Percentiles rank a stretch among this genome's conserved stretches.
These are phyloP conservation scores for Portunus trituberculatus DNA, from an alignment of 1,140 invertebrate genomes.

Conservation along the genomic window DNA sequence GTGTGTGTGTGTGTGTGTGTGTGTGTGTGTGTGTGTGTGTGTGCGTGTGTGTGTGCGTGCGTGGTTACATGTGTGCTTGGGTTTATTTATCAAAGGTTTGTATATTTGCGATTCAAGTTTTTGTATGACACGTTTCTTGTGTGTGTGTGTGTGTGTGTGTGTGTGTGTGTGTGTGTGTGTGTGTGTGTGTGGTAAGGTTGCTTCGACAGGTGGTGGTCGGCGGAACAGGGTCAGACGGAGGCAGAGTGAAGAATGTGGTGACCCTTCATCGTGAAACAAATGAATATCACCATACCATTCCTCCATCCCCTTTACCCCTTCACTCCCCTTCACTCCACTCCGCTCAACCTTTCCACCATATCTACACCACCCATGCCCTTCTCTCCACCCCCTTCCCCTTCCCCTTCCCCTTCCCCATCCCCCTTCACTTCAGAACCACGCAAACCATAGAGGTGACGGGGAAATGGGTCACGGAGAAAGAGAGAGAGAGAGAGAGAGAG, in stretches of 20 bases:
- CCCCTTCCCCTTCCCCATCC: neutral
- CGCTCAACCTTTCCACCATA: neutral
- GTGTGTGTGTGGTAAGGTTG: neutral
- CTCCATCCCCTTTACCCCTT: neutral
- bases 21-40: conserved; percentile 46
- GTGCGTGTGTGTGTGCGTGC: conserved; percentile 36
- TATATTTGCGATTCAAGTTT: neutral
- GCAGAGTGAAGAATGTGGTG: too few species aligned
- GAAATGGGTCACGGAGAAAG: neutral
- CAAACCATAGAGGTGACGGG: neutral
- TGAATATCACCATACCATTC: neutral
- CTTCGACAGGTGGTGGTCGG: neutral
- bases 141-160: neutral
- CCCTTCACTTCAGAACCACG: neutral
- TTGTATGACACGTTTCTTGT: neutral
- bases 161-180: neutral
- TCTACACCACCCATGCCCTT: neutral
- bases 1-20: conserved; percentile 34
- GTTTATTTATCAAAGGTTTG: conserved; percentile 20
- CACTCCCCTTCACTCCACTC: neutral
- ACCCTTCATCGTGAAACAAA: neutral
- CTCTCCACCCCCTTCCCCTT: neutral
- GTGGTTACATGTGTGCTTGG: conserved; percentile 17
- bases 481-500: neutral
- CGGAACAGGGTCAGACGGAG: neutral